These are phyloP conservation scores for Drosophila sucinea DNA, from an alignment of 1,140 invertebrate species.

Conservation along the genomic window DNA sequence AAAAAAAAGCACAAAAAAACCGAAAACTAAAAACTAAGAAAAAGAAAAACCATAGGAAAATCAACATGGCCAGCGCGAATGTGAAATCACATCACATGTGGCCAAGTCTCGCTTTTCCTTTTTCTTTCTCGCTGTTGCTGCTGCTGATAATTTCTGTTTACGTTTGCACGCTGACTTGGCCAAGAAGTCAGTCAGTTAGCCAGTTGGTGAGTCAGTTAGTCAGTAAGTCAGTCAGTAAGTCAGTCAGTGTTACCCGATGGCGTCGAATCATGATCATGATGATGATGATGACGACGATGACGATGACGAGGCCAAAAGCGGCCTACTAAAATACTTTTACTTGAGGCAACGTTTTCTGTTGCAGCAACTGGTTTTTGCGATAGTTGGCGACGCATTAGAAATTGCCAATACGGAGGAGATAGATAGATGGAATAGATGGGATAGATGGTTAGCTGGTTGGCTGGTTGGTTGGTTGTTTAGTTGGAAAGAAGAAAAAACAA, in stretches of 20 bases:
- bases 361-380: slow-evolving; percentile 63
- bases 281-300: slow-evolving; percentile 45
- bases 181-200: slow-evolving; percentile 70
- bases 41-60: slow-evolving; percentile 33
- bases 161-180: slow-evolving; percentile 60
- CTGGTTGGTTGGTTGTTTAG: slow-evolving; percentile 5
- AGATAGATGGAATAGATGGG: slow-evolving; percentile 14
- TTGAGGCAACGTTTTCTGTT: slow-evolving; percentile 21
- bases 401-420: slow-evolving; percentile 58
- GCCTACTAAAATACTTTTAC: slow-evolving; percentile 67
- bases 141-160: slow-evolving; percentile 24
- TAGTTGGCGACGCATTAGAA: slow-evolving; percentile 61
- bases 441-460: slow-evolving; percentile 17
- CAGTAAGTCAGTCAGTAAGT: slow-evolving; percentile 54
- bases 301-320: slow-evolving; percentile 72
- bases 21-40: slow-evolving; percentile 20
- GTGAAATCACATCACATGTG: slow-evolving; percentile 57
- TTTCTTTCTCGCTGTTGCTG: slow-evolving; percentile 2
- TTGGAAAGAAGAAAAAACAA: slow-evolving; percentile 21
- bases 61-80: slow-evolving; percentile 37
- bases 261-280: slow-evolving; percentile 38
- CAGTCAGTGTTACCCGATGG: slow-evolving; percentile 50
- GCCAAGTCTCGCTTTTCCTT: slow-evolving; percentile 54
- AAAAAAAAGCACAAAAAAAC: slow-evolving; percentile 38
- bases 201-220: slow-evolving; percentile 61